These are phyloP conservation scores for Dasypus novemcinctus DNA, from an alignment of 2,113 vertebrate genomes.

Conservation along the genomic window DNA sequence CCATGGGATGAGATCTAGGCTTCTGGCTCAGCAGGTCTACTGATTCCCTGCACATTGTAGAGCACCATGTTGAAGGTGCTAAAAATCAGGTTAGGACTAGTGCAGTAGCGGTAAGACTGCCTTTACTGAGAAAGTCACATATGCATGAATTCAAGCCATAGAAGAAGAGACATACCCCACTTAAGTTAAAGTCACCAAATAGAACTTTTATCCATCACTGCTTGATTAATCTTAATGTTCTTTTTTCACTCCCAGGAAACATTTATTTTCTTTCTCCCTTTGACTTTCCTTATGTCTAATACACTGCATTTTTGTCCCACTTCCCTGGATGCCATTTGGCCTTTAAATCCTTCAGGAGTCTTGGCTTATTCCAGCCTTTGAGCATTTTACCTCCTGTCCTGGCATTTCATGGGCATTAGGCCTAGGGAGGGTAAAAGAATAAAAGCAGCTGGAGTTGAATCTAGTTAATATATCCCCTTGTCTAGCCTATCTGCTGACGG, in stretches of 20 bases:
- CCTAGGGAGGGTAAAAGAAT: not conserved
- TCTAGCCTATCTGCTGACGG: not conserved
- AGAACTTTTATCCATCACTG: not conserved
- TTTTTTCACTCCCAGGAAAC: not conserved
- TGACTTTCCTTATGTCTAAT: not conserved
- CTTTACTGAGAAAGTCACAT: not conserved
- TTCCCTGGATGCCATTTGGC: not conserved
- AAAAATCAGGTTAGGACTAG: not conserved
- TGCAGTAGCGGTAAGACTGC: not conserved
- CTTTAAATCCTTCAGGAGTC: not conserved
- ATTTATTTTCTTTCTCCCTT: not conserved
- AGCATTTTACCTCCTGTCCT: not conserved
- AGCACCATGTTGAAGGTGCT: not conserved
- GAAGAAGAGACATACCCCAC: not conserved
- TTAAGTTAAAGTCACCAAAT: not conserved
- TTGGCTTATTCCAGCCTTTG: not conserved
- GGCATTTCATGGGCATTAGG: not conserved
- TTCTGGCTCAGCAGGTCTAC: not conserved
- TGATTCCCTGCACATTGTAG: not conserved
- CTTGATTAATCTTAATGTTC: slow-evolving; percentile 17
- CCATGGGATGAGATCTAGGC: not conserved
- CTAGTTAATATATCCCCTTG: not conserved
- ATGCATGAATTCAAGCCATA: not conserved
- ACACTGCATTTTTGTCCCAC: too few relatives aligned
- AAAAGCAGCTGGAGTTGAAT: not conserved